phyloP scores from a whole-genome alignment of 1,140 invertebrate genomes.

The Drosophila pseudoananassae region DNA sequence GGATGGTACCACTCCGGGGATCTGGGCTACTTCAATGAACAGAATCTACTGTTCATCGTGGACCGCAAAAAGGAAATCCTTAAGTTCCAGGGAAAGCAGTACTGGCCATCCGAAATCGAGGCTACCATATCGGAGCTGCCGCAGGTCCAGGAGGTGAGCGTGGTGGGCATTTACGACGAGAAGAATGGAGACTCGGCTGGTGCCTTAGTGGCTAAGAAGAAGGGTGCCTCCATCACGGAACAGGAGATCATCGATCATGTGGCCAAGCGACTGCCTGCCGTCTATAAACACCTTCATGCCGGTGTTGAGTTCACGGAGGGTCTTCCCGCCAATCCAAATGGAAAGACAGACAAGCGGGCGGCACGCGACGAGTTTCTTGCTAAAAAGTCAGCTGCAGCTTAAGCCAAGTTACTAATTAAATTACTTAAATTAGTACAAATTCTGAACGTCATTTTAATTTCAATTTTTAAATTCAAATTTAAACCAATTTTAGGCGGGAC shows the following conservation, averaged over 20 bases:
- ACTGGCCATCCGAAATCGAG: slow-evolving; percentile 78
- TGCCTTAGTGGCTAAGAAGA: slow-evolving; percentile 55
- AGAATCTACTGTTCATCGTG: slow-evolving; percentile 88
- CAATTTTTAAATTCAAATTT: too few species aligned
- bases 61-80: slow-evolving; percentile 91
- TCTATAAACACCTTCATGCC: slow-evolving; percentile 85
- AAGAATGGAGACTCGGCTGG: slow-evolving; percentile 53
- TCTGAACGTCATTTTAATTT: too few species aligned
- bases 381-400: slow-evolving; percentile 86
- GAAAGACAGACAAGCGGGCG: too few species aligned
- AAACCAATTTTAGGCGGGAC: too few species aligned
- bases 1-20: slow-evolving; percentile 92
- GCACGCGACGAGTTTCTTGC: too few species aligned
- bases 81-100: slow-evolving; percentile 86
- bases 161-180: slow-evolving; percentile 66
- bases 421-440: too few species aligned
- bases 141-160: slow-evolving; percentile 63
- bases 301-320: slow-evolving; percentile 86
- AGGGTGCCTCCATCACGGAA: slow-evolving; percentile 32
- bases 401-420: too few species aligned
- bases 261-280: slow-evolving; percentile 69
- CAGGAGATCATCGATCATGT: slow-evolving; percentile 63
- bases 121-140: slow-evolving; percentile 41
- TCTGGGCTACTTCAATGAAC: slow-evolving; percentile 88
- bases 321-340: too few species aligned